Conservation (phyloP, 2,797 vertebrate genomes). For the Acrossocheilus wenchowensis region DNA sequence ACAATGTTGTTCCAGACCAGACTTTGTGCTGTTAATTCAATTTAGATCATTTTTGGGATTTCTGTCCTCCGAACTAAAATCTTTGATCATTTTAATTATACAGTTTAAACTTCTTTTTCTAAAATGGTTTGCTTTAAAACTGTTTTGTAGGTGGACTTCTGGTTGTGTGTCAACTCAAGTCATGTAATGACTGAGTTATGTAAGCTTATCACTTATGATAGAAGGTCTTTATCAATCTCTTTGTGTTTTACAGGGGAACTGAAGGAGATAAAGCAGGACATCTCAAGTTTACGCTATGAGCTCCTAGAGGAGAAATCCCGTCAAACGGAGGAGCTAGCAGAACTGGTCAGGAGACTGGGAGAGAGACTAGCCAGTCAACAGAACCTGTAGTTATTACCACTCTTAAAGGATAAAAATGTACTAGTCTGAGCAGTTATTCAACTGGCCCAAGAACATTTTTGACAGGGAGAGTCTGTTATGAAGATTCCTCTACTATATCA, state of each 20-base stretch:
- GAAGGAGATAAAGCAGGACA: constrained; percentile 97
- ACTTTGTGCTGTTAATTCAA: not conserved
- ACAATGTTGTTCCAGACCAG: constrained; percentile 41
- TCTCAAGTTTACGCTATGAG: constrained; percentile 93
- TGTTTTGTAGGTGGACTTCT: not conserved
- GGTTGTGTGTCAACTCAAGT: not conserved
- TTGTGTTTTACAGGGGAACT: constrained; percentile 83
- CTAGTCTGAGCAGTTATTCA: not conserved
- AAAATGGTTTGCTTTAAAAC: not conserved
- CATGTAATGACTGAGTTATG: not conserved
- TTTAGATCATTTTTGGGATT: not conserved
- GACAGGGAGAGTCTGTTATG: not conserved
- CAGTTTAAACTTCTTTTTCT: not conserved
- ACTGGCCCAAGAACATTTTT: not conserved
- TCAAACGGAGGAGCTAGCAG: constrained; percentile 84
- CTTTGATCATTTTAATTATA: not conserved
- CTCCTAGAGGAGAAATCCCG: constrained; percentile 90
- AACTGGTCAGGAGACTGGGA: constrained; percentile 86
- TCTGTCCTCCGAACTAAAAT: not conserved
- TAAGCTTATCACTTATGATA: not conserved
- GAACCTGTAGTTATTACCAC: constrained; percentile 24
- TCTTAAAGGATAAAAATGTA: not conserved
- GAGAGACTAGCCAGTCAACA: constrained; percentile 68
- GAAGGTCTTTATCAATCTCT: not conserved
- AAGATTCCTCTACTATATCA: not conserved